A percentile compares a stretch with the other conserved stretches of the same genome.
phyloP scores from a whole-genome alignment of 2,888 invertebrate species.

The Pasiphila rectangulata region DNA sequence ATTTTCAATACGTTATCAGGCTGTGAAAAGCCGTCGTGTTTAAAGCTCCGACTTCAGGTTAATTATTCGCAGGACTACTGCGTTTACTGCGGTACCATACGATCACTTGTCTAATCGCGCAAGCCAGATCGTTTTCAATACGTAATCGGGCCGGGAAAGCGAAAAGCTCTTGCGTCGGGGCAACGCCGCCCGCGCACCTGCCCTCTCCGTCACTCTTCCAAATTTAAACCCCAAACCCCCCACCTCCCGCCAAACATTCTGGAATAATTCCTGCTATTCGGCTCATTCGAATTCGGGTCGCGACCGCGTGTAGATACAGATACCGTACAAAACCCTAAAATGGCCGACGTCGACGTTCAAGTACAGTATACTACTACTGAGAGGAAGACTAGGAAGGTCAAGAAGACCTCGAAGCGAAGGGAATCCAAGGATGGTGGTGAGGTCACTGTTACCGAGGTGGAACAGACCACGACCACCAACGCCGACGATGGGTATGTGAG shows the following conservation, averaged over 20 bases:
- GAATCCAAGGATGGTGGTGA: constrained; percentile 88
- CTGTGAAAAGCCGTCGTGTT: too few relatives aligned
- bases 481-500: constrained; percentile 93
- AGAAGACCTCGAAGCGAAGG: constrained; percentile 89
- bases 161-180: constrained; percentile 60
- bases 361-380: constrained; percentile 92
- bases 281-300: constrained; percentile 80
- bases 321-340: constrained; percentile 67
- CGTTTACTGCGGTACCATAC: too few relatives aligned
- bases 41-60: too few relatives aligned
- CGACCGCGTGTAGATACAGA: constrained; percentile 77
- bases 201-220: constrained; percentile 81
- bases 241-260: constrained; percentile 76
- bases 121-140: constrained; percentile 44
- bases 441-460: constrained; percentile 90
- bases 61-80: too few relatives aligned
- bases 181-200: constrained; percentile 79
- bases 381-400: constrained; percentile 95
- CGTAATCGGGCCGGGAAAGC: constrained; percentile 41
- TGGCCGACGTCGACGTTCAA: constrained; percentile 96
- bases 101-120: constrained; percentile 4
- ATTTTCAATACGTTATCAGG: too few relatives aligned
- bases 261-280: constrained; percentile 80
- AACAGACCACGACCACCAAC: constrained; percentile 84
- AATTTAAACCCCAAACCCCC: constrained; percentile 80